These are phyloP conservation scores for Calypte anna DNA, from an alignment of 2,113 vertebrate species.

Conservation along the genomic window DNA sequence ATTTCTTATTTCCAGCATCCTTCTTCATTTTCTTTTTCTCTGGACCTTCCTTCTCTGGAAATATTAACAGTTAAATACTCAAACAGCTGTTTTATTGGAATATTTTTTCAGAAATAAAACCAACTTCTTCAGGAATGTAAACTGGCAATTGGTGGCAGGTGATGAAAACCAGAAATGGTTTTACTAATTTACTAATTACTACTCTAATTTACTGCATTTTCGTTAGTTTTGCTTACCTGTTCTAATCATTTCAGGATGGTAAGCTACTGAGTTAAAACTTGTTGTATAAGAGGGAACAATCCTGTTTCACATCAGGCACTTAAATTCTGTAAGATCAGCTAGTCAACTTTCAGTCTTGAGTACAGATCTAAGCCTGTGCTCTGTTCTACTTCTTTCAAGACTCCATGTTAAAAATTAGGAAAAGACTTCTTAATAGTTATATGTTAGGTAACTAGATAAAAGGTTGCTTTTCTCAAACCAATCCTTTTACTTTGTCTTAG, in stretches of 20 bases:
- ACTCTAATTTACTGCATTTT: neutral
- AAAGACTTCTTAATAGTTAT: neutral
- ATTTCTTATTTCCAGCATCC: conserved; percentile 92
- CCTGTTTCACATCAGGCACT: neutral
- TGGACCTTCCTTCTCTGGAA: conserved; percentile 95
- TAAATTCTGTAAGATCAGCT: neutral
- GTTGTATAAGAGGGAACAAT: neutral
- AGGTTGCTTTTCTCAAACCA: neutral
- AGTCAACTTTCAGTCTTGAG: neutral
- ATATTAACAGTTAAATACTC: conserved; percentile 58
- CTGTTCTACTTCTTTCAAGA: neutral
- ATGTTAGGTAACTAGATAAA: neutral
- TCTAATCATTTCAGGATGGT: neutral
- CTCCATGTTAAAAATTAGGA: neutral
- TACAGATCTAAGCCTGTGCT: neutral
- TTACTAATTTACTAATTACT: too few species aligned
- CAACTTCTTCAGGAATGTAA: neutral
- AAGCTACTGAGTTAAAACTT: neutral
- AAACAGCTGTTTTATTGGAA: neutral
- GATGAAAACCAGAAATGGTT: neutral
- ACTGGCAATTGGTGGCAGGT: neutral
- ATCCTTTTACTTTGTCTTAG: neutral
- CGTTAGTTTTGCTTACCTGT: neutral
- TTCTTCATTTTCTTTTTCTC: conserved; percentile 98
- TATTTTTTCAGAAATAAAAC: neutral